Base-by-base conservation (phyloP, 2,113 vertebrate species). In the Centropristis striata region DNA sequence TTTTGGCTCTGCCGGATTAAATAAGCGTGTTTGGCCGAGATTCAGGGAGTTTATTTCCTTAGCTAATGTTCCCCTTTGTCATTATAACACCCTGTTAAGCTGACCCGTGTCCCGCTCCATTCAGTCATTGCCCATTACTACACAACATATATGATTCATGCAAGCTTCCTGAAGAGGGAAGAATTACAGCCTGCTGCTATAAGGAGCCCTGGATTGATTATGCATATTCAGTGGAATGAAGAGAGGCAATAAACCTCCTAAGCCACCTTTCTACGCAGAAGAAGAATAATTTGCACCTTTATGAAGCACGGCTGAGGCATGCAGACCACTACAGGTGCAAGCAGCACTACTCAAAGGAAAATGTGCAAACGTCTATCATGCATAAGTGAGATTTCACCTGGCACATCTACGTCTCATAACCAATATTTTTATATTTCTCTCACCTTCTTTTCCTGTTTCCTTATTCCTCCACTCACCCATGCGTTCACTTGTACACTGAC, bases 11-110 rank as follows among this genome's bases (percentile, higher is more conserved):
- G 80, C 58, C 71, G 91, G 90, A 92, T 93, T 91, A 94, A 85
- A 84, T 69, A 42, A 84, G 75, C 73, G 54, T 74, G 59, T 88
- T 90, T 90, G 79, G 85, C 83, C 61, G 72, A 64, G 88, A 92
- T 75, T 86, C 87, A 84, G 80, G 59, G 71, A 89, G 65, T 83
- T 91, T 86, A 90, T 88, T 93, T 89, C 86, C 85, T 86, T 86
- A 81, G 73, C 86, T 90, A 90, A 92, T 93, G 86, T 92, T 91
- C 85, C 86, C 72, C 78, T 91, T 92, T 94, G 83, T 93, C 92
- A 92, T 88, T 78, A 57, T 90, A 91, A 90, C 84, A 79, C 68
- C 74, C 55, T 78, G 79, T 86, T 83, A 88, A 91, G 80, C 75
- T 94, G 91, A 94, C 92, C 91, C 72, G 28, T 87, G 87, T 90